A percentile compares a stretch with the other conserved stretches of the same genome.
Conservation (phyloP, 2,113 vertebrate genomes). For the Paralichthys olivaceus region DNA sequence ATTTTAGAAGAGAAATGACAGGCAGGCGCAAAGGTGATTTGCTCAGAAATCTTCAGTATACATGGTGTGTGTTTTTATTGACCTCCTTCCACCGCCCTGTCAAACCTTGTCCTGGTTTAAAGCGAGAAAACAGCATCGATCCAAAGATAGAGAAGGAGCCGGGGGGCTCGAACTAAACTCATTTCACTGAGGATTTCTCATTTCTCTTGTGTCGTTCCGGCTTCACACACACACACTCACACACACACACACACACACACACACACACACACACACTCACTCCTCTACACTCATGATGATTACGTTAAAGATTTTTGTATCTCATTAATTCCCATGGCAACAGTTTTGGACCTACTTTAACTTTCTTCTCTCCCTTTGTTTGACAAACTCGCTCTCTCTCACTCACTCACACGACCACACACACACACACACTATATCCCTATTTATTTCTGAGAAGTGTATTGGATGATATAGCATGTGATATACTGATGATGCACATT, state of each 20-base stretch:
- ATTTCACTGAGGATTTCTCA: slow-evolving; percentile 39
- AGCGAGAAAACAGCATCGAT: slow-evolving; percentile 50
- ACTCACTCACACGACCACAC: background rate
- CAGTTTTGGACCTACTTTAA: slow-evolving; percentile 48
- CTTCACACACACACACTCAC: slow-evolving; percentile 7
- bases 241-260: background rate
- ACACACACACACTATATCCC: background rate
- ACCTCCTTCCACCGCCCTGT: slow-evolving; percentile 2
- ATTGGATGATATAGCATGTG: too few species aligned
- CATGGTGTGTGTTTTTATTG: slow-evolving; percentile 37
- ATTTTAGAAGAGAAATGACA: slow-evolving; percentile 19
- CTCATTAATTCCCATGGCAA: slow-evolving; percentile 72
- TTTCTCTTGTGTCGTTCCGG: slow-evolving; percentile 8
- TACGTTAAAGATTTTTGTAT: slow-evolving; percentile 51
- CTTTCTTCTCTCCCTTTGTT: slow-evolving; percentile 9
- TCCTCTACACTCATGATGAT: slow-evolving; percentile 46
- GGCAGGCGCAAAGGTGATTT: slow-evolving; percentile 23
- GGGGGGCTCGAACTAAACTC: slow-evolving; percentile 19
- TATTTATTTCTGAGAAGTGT: too few species aligned
- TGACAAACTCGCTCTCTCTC: background rate
- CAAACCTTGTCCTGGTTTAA: slow-evolving; percentile 5
- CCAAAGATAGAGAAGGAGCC: slow-evolving; percentile 47
- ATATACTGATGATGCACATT: background rate
- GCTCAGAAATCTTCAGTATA: slow-evolving; percentile 8
- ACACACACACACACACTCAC: slow-evolving; percentile 12